These are phyloP conservation scores for Trypoxylus dichotomus DNA, from an alignment of 1,140 invertebrate species.

Conservation along the genomic window DNA sequence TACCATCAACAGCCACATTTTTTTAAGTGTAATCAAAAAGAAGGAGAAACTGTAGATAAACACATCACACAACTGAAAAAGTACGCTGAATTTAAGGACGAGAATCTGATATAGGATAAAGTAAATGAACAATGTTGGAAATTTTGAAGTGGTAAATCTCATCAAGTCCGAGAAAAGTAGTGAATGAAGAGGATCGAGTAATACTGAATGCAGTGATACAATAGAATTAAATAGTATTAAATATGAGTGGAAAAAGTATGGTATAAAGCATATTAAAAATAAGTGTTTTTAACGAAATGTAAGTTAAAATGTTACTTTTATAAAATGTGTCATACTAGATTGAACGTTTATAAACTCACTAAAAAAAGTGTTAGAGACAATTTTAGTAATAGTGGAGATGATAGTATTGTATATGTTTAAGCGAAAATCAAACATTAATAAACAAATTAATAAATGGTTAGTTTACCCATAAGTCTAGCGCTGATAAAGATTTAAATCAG, in stretches of 20 bases:
- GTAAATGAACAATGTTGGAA: neutral
- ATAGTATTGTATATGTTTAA: no score
- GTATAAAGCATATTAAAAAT: neutral
- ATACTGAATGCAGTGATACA: neutral
- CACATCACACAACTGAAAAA: constrained; percentile 23
- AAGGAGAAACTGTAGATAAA: constrained; percentile 29
- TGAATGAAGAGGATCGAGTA: neutral
- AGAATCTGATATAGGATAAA: neutral
- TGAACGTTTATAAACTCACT: neutral
- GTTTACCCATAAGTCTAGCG: neutral
- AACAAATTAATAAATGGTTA: constrained; percentile 9
- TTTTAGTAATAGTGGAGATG: no score
- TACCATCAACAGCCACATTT: no score
- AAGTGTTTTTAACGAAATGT: neutral
- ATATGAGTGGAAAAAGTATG: neutral
- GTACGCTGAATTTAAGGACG: constrained; percentile 26
- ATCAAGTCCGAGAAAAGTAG: neutral
- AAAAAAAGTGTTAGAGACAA: neutral
- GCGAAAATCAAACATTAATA: no score
- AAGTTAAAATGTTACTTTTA: constrained; percentile 1
- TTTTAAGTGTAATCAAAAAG: constrained; percentile 24
- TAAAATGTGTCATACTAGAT: neutral
- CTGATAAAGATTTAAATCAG: neutral
- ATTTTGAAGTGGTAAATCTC: neutral
- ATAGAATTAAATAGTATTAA: neutral